A percentile compares a stretch with the other conserved stretches of the same genome.
Evolutionary conservation across 2,797 vertebrate species (phyloP).

Genomic region (Clarias pachynema): DNA sequence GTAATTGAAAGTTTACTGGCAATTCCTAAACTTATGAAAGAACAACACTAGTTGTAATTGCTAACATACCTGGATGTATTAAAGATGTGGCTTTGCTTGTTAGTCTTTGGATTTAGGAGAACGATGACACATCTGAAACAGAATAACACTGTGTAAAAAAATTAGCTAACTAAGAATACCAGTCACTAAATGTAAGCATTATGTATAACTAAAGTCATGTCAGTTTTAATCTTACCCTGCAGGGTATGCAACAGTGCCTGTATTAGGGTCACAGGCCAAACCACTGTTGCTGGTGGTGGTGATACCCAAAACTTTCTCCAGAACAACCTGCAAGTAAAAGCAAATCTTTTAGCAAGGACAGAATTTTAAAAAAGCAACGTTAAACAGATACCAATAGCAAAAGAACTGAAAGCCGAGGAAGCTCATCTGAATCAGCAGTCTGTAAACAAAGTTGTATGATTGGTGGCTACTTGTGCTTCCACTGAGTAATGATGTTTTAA

Average conservation of each 20-base stretch:
- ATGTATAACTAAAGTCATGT: background rate
- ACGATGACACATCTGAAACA: conserved; percentile 83
- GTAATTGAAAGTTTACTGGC: background rate
- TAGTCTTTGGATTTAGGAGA: conserved; percentile 79
- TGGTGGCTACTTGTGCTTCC: background rate
- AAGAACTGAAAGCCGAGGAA: background rate
- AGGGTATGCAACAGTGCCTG: conserved; percentile 83
- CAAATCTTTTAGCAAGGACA: background rate
- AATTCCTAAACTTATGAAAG: background rate
- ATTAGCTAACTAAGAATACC: background rate
- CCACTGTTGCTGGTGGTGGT: conserved; percentile 78
- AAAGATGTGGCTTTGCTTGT: conserved; percentile 84
- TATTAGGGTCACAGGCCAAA: conserved; percentile 81
- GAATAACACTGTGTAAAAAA: conserved; percentile 23
- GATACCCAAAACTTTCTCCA: conserved; percentile 87
- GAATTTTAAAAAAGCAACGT: background rate
- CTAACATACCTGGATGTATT: conserved; percentile 79
- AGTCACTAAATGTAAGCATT: background rate
- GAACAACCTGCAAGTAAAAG: conserved; percentile 74
- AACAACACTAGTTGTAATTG: background rate
- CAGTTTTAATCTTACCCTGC: conserved; percentile 78
- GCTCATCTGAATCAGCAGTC: background rate
- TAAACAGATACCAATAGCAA: background rate
- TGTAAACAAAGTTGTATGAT: background rate
- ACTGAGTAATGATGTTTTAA: background rate